Evolutionary conservation across 2,888 invertebrate genomes (phyloP).

Genomic region (Euspilapteryx auroguttella): DNA sequence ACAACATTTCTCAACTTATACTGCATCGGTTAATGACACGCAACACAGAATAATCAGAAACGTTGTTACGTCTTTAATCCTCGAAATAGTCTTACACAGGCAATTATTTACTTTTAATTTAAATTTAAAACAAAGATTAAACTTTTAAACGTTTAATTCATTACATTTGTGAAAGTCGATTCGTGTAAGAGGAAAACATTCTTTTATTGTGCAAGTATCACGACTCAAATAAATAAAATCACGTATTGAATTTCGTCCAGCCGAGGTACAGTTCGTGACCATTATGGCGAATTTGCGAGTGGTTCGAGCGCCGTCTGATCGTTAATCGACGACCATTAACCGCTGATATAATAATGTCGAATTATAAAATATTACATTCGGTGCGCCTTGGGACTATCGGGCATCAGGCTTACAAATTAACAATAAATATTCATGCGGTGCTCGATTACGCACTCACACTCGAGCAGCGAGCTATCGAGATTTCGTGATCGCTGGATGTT

Average conservation of each 20-base stretch:
- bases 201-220: no score
- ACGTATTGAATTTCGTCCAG: conserved; percentile 19
- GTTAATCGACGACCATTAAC: conserved; percentile 26
- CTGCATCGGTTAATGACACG: no score
- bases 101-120: no score
- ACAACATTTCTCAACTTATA: no score
- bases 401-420: conserved; percentile 46
- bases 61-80: no score
- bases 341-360: conserved; percentile 34
- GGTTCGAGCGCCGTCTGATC: conserved; percentile 21
- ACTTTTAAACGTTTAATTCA: no score
- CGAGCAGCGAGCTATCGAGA: conserved; percentile 3
- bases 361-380: conserved; percentile 36
- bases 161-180: no score
- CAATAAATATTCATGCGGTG: conserved; percentile 47
- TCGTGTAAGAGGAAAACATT: no score
- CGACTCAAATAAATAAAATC: conserved; percentile 21
- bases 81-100: no score
- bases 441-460: conserved; percentile 18
- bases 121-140: no score
- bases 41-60: no score
- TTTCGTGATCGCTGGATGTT: conserved; percentile 1
- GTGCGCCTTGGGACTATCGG: conserved; percentile 35
- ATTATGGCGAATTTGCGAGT: conserved; percentile 17
- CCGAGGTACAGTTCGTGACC: conserved; percentile 20